Base-by-base conservation (phyloP, 2,797 vertebrate species). In the Mormyrops boulengeri region DNA sequence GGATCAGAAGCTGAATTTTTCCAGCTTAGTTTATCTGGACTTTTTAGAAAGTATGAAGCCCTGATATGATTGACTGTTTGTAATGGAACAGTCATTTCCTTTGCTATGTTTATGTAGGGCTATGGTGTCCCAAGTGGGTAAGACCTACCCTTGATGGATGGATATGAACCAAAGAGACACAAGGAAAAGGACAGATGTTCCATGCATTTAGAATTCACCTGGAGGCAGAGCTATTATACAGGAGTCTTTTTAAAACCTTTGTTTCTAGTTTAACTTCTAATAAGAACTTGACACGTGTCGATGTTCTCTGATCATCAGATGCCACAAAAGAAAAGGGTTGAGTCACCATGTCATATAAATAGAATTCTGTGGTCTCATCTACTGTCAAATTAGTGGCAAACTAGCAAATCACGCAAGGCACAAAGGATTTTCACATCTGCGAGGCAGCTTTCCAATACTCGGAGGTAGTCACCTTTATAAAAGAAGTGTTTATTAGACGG, bases 21-120 rank as follows among this genome's bases (percentile, higher is more conserved):
- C 57, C 41, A 57, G 55, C 49, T 5, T 19, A 62, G 34, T 60
- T 66, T 84, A 55, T 60, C 77, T 85, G 44, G 22, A 86, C 60
- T 50, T 69, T 89, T 7, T 52, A 41, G 19, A 57, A 44, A 19
- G 22, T 34, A 52, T 86, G 82, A 47, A 86, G 44, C 22, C 30
- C 50, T 86, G 84, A 86, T n/a, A 57, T 60, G 38, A 89, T n/a
- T 89, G 55, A 44, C 84, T 66, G 17, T 52, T 47, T 89, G 60
- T 84, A 34, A 26, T 62, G 60, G 44, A 89, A 38, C 60, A 66
- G 84, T 69, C 41, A 86, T 60, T 69, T 38, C 84, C 88, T 50
- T 69, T 89, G 4, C 1, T 86, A 69, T 86, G 80, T 30, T 62
- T 47, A 47, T 85, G 80, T 30, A 69, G 82, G 3, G 55, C 60